Percentiles rank a stretch among this genome's conserved stretches.
Conservation (phyloP, 2,113 vertebrate species). For the Ariopsis seemanni region DNA sequence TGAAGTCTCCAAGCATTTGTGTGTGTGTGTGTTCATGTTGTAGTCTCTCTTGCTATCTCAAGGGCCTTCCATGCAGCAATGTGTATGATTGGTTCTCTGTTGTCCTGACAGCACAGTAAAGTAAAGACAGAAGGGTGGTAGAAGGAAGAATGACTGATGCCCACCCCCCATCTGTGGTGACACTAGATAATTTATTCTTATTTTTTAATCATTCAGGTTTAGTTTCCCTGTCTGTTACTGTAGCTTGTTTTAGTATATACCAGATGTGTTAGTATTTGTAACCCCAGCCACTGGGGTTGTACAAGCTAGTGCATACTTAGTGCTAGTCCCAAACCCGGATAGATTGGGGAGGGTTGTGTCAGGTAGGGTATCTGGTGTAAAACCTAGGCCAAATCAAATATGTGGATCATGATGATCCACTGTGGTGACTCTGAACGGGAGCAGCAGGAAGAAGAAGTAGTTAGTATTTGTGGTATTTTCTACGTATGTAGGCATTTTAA, state of each 20-base stretch:
- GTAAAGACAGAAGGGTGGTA: neutral
- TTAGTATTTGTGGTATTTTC: neutral
- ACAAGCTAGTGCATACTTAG: too few species aligned
- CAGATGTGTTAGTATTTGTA: neutral
- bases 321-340: too few species aligned
- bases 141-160: neutral
- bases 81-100: neutral
- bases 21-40: neutral
- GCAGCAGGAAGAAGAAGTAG: too few species aligned
- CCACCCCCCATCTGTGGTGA: neutral
- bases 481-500: neutral
- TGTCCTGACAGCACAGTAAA: neutral
- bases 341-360: too few species aligned
- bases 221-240: neutral
- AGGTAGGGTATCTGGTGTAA: too few species aligned
- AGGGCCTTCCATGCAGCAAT: neutral
- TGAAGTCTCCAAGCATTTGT: neutral
- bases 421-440: too few species aligned
- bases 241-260: neutral
- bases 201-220: neutral
- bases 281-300: too few species aligned
- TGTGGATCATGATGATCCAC: too few species aligned
- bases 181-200: neutral
- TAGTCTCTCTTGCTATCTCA: neutral
- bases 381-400: too few species aligned